Evolutionary conservation across 2,113 vertebrate species (phyloP), one percentile per base, ranked within the genome.

Genomic region (Terrapene triunguis): DNA sequence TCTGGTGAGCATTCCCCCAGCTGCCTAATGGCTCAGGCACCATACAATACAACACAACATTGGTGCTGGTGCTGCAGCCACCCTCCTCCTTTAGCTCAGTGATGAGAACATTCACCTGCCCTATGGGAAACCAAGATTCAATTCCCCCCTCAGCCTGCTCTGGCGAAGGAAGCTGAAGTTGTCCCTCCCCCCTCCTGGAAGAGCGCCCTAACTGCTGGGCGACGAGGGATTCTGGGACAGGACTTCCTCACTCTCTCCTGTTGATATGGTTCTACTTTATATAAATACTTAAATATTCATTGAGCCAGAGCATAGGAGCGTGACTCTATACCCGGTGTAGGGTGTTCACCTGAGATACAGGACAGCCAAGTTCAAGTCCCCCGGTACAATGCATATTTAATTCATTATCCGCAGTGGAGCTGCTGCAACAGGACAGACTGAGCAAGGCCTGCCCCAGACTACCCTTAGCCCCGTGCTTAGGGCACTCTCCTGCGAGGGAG

Each of bases 111-210:
- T 4, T n/a, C 65, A 69, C 65, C 16, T 19, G 65, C 16, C 16
- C 16, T 69, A 35, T n/a, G 17, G 65, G 65, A 69, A 69, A n/a
- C 16, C 17, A 4, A 69, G 35, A 14, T 35, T 65, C 59, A 35
- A 32, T 14, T 35, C 14, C 6, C 59, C 32, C 13, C 29, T 35
- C 59, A 32, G 6, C 65, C 35, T 10, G 35, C 35, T 19, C 35
- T n/a, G 32, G 17, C 2, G 17, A 69, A 69, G 14, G 35, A n/a
- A 69, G 8, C 65, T 69, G 35, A n/a, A n/a, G 6, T n/a, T n/a
- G 32, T n/a, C 8, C 17, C 6, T n/a, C 17, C 7, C 35, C 2
- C 4, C 35, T n/a, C 8, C 35, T 10, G 2, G 19, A 38, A 21
- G n/a, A 72, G 8, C 22, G 21, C n/a, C 65, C 17, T 38, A 22